phyloP scores from a whole-genome alignment of 2,113 vertebrate species.

The Hydropotes inermis region DNA sequence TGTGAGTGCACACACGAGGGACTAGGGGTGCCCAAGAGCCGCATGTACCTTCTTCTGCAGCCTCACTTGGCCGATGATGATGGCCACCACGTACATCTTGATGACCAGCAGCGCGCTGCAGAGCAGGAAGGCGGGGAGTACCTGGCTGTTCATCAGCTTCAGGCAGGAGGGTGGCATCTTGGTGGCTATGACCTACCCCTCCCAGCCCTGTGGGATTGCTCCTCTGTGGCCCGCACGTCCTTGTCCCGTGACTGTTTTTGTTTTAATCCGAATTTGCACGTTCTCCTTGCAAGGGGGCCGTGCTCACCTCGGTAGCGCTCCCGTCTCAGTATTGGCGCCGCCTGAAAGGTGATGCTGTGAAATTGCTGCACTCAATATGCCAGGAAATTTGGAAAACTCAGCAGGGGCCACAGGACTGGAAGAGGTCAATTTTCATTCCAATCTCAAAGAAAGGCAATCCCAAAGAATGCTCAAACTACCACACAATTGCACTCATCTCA shows the following conservation, averaged over 20 bases:
- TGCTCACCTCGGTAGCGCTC: not conserved
- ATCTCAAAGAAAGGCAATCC: not conserved
- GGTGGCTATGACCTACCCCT: not conserved
- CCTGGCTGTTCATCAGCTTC: constrained; percentile 79
- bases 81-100: constrained; percentile 91
- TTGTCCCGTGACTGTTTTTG: not conserved
- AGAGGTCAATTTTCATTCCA: not conserved
- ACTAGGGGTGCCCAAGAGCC: not conserved
- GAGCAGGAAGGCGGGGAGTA: constrained; percentile 89
- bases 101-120: constrained; percentile 90
- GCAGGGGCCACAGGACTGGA: not conserved
- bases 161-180: not conserved
- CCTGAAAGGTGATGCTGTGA: not conserved
- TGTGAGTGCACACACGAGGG: not conserved
- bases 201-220: not conserved
- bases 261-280: not conserved
- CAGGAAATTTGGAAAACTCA: not conserved
- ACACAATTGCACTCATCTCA: not conserved
- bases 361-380: not conserved
- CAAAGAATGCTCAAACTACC: not conserved
- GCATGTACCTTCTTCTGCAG: constrained; percentile 92
- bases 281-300: not conserved
- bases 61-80: constrained; percentile 93
- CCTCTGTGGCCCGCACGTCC: not conserved
- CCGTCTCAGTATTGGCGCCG: not conserved